Base-by-base conservation (phyloP, 2,888 invertebrate species). In the Dexiosoma caninum region DNA sequence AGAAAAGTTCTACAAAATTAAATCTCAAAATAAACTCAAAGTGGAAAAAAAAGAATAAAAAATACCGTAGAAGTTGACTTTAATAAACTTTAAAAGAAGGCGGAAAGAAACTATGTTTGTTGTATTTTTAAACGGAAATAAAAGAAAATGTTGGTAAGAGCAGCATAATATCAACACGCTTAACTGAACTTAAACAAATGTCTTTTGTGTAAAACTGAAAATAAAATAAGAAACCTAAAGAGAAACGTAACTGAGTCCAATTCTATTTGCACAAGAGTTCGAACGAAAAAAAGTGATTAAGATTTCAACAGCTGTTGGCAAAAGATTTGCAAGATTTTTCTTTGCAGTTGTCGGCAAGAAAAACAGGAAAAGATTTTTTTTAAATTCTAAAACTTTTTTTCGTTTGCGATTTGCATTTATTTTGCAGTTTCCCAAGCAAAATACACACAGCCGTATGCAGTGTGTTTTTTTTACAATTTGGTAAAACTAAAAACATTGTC, bases 261-360 rank as follows among this genome's bases (percentile, higher is more conserved):
- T 76, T 71, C 46, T 80, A 46, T 60, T 60, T 59, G 44, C 21
- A 16, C n/a, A 35, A 66, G 44, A 51, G 42, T 9, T 19, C 7
- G 40, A 46, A 80, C 1, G 32, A 32, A 60, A 23, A 66, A 76
- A 76, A 81, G 76, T 77, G 76, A 81, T 81, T 81, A 81, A 81
- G 76, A 77, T 72, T 81, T 70, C 72, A 81, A 64, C 80, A 81
- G 80, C 76, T 81, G 76, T 72, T 72, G 42, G 60, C 23, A 66
- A 71, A 67, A 71, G 76, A 76, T 80, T 80, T 76, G 53, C 37
- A 64, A 60, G 42, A 62, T 57, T 35, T 37, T 66, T 51, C 44
- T 30, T 16, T n/a, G n/a, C 1, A 40, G 8, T 8, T 60, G 51
- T 35, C 51, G 55, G 37, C 37, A 62, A 44, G 37, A 46, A 16